Conservation (phyloP, 2,113 vertebrate genomes). For the Penelope pileata region DNA sequence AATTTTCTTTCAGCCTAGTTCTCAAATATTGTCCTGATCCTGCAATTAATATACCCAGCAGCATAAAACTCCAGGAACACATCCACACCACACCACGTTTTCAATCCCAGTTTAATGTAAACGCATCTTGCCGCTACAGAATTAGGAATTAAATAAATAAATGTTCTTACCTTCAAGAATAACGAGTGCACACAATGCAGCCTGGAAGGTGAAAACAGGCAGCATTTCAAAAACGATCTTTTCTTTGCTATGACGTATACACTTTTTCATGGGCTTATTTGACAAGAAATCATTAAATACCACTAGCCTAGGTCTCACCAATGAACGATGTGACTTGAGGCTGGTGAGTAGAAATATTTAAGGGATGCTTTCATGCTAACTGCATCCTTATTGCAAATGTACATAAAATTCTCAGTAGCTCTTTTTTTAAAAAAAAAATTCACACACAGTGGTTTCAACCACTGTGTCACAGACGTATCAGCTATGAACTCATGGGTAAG, state of each 20-base stretch:
- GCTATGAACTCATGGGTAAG: background rate
- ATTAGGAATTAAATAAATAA: background rate
- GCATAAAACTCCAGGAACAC: background rate
- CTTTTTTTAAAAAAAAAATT: background rate
- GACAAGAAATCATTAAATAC: background rate
- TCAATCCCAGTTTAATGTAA: background rate
- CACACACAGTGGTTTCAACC: background rate
- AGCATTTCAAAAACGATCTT: background rate
- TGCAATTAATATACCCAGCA: slow-evolving; percentile 1
- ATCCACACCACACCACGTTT: background rate
- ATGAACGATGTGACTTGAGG: background rate
- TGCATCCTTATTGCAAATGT: background rate
- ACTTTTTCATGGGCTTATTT: background rate
- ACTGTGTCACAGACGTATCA: background rate
- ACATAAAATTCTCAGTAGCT: background rate
- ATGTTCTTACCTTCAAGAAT: background rate
- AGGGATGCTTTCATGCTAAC: background rate
- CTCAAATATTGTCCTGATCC: background rate
- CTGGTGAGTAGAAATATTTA: background rate
- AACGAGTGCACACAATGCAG: background rate
- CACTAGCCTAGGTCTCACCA: background rate
- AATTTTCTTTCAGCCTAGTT: background rate
- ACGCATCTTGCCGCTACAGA: background rate
- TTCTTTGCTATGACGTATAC: background rate
- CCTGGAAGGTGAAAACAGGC: background rate